Evolutionary conservation across 2,113 vertebrate species (phyloP).

Genomic region (Phodopus roborovskii): DNA sequence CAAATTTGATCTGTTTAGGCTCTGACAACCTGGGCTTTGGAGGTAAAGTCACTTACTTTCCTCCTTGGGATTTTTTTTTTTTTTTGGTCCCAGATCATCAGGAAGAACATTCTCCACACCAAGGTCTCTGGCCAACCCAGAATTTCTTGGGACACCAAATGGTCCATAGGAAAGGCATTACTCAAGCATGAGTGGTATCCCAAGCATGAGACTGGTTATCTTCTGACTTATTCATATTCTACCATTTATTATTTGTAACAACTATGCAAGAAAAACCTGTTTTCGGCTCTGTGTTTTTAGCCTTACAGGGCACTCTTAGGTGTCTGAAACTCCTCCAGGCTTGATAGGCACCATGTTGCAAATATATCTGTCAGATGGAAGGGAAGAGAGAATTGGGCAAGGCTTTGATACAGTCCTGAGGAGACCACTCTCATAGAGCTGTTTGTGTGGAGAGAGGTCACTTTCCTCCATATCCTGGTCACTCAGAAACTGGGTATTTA

Average conservation of each 20-base stretch:
- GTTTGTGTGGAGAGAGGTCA: background rate
- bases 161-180: background rate
- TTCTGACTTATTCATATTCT: background rate
- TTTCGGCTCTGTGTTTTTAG: too few relatives aligned
- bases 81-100: background rate
- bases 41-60: background rate
- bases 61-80: too few relatives aligned
- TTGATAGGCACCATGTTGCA: background rate
- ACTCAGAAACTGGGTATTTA: background rate
- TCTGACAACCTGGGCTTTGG: background rate
- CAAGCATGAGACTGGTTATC: background rate
- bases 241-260: background rate
- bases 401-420: too few relatives aligned
- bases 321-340: too few relatives aligned
- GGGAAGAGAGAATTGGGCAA: too few relatives aligned
- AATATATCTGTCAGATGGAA: background rate
- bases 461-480: background rate
- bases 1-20: background rate
- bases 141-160: too few relatives aligned
- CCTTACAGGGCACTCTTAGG: background rate
- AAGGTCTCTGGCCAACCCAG: background rate
- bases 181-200: background rate
- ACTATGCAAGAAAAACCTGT: background rate
- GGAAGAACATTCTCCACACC: too few relatives aligned
- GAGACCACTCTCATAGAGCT: background rate